Conservation (phyloP, 2,888 invertebrate species). For the Eudasyphora cyanicolor region DNA sequence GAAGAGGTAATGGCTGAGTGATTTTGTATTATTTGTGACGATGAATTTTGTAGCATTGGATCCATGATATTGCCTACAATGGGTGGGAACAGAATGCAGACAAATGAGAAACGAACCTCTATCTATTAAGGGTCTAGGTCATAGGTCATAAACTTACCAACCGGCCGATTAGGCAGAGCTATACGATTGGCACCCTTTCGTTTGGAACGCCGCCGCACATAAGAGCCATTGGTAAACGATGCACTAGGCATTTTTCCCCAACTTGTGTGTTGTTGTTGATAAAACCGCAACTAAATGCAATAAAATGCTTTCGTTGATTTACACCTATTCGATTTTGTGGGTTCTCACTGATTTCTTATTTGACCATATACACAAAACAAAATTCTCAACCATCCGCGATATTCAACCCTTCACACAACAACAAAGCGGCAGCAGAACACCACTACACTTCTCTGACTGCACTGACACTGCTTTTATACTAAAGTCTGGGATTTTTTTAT, state of each 20-base stretch:
- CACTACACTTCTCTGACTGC: constrained; percentile 21
- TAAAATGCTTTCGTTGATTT: constrained; percentile 20
- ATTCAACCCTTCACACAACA: constrained; percentile 62
- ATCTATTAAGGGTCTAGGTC: neutral
- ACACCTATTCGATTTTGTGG: constrained; percentile 15
- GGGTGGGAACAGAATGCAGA: too few relatives aligned
- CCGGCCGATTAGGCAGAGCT: constrained; percentile 79
- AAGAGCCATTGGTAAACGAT: constrained; percentile 95
- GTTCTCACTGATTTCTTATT: constrained; percentile 20
- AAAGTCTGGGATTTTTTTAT: constrained; percentile 27
- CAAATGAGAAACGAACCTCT: too few relatives aligned
- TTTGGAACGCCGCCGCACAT: constrained; percentile 92
- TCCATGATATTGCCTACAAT: constrained; percentile 82
- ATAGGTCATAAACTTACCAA: constrained; percentile 72
- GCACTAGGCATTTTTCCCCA: constrained; percentile 90
- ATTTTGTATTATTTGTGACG: constrained; percentile 70
- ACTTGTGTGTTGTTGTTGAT: constrained; percentile 45
- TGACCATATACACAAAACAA: constrained; percentile 63
- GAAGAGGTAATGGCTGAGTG: constrained; percentile 62
- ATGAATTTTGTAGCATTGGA: constrained; percentile 86
- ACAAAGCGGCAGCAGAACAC: constrained; percentile 5
- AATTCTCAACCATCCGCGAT: constrained; percentile 59
- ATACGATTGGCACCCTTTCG: constrained; percentile 94
- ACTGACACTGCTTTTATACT: neutral
- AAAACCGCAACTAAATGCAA: constrained; percentile 3